Evolutionary conservation across 2,113 vertebrate species (phyloP), one percentile per base, ranked within the genome.

Genomic region (Albula goreensis): DNA sequence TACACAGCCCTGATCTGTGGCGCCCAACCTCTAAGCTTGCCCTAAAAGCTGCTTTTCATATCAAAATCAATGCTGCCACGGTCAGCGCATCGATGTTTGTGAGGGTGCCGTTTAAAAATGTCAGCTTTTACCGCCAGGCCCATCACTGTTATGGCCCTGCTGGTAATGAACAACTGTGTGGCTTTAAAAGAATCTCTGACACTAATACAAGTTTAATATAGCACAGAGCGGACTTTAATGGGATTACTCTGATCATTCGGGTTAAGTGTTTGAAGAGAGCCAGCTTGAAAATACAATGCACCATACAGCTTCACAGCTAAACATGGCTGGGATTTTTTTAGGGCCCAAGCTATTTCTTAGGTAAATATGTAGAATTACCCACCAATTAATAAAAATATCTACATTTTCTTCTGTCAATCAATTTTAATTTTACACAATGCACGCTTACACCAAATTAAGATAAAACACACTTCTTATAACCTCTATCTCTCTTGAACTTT

Each of bases 121-220:
- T 53, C 80, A 25, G 22, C 17, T 49, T 81, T 81, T 81, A 51
- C 80, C 80, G 15, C 80, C 80, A n/a, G 80, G 2, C 41, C 8
- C 2, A 19, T 49, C 22, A 50, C 7, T 17, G 12, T 22, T 7
- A 52, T 15, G 5, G 50, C 50, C 9, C 80, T 52, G 70, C 50
- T 50, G 0, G 1, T 53, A n/a, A 81, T 25, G 50, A 25, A 81
- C 50, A 52, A 52, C 70, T 9, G 70, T 31, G 70, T 31, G 80
- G 80, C 80, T 81, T 81, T 31, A 74, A 74, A 74, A 74, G 31
- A 53, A 81, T n/a, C 51, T 9, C 80, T 9, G 50, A 53, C 80
- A 9, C 49, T 52, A 53, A 53, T 80, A 80, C 50, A 81, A 19
- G n/a, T 81, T 53, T 53, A 53, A 81, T 81, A 52, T 53, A 81